Conservation (phyloP, 2,113 vertebrate genomes). For the Shinisaurus crocodilurus region DNA sequence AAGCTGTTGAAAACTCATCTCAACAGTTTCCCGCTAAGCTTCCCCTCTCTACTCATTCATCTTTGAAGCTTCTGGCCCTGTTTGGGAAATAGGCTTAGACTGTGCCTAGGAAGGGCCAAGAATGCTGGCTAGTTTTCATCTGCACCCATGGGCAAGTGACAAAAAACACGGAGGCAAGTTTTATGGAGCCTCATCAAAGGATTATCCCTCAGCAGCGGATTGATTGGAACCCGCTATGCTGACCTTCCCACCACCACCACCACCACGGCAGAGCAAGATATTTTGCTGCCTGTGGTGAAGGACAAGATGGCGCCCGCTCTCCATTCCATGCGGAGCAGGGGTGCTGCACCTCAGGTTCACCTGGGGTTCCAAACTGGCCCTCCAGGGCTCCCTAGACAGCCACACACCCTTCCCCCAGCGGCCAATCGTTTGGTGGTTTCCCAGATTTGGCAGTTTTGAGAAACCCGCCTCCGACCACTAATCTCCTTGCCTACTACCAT, state of each 20-base stretch:
- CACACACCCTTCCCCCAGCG: too few species aligned
- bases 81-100: constrained; percentile 47
- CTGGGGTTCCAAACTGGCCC: too few species aligned
- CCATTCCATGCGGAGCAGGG: too few species aligned
- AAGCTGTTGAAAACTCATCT: constrained; percentile 72
- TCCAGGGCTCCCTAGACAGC: background rate
- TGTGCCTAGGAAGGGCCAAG: constrained; percentile 28
- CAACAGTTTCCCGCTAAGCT: constrained; percentile 67
- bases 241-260: too few species aligned
- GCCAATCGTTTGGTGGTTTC: too few species aligned
- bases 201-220: background rate
- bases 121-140: constrained; percentile 40
- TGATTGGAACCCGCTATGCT: background rate
- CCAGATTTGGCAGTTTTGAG: background rate
- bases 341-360: background rate
- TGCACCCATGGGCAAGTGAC: background rate
- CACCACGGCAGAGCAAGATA: too few species aligned
- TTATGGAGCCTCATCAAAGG: too few species aligned
- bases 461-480: too few species aligned
- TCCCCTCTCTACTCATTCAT: constrained; percentile 62
- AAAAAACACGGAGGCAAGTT: background rate
- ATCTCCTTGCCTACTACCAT: too few species aligned
- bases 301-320: too few species aligned
- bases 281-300: too few species aligned
- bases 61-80: constrained; percentile 43